Evolutionary conservation across 2,797 vertebrate species (phyloP), one percentile per base, ranked within the genome.

Genomic region (Coluber constrictor): DNA sequence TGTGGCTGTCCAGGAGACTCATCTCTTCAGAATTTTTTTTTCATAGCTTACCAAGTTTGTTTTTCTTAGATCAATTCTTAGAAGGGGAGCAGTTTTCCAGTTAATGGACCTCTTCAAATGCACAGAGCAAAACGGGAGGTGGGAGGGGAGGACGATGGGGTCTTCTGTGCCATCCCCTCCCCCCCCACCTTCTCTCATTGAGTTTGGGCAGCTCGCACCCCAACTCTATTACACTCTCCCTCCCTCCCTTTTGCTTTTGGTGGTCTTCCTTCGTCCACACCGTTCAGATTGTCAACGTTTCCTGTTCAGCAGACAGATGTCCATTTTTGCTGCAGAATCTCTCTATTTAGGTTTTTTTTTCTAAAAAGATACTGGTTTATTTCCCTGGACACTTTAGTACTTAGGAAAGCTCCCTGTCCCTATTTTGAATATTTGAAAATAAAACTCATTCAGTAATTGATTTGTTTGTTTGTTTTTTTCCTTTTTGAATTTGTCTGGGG

Each of bases 401-500:
- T 93, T 95, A 57, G 95, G 92, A 57, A 92, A 94, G 92, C 93
- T 54, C 51, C n/a, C 29, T 55, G 18, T 37, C 18, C 66, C n/a
- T 60, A 83, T 86, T 87, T 61, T 88, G 93, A 96, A 95, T 92
- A 63, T 95, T 93, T 87, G 92, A 27, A 94, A 96, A 96, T 95
- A 94, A 96, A 96, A 94, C 93, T 93, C 87, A 93, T 94, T 91
- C 94, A 94, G 95, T 96, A 95, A 95, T 95, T 95, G n/a, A 95
- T 97, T 96, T 20, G 5, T 54, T 96, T 20, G 5, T 54, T 57
- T 60, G 2, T 23, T 56, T 15, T 95, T 93, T 92, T 12, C n/a
- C n/a, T 18, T 70, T 70, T 3, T 88, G 25, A 89, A 90, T 93
- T 32, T 90, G 56, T 93, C 87, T 29, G 79, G 12, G 56, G 79